Conservation (phyloP, 2,888 invertebrate species). For the Agrenia bidenticulata region DNA sequence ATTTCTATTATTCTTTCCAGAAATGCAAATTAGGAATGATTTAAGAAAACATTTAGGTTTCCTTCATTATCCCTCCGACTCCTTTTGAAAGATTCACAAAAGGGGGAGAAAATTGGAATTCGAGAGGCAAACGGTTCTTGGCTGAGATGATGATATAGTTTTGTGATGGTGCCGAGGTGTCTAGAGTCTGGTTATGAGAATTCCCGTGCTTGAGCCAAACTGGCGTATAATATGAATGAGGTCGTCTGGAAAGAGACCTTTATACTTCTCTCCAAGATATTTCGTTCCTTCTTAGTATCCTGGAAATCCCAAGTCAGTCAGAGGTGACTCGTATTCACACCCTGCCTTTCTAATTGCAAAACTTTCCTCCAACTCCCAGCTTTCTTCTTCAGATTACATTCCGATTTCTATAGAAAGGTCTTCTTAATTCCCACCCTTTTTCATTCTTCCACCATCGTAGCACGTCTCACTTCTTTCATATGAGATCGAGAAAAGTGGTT, state of each 20-base stretch:
- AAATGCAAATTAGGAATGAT: slow-evolving; percentile 18
- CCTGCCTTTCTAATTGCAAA: slow-evolving; percentile 29
- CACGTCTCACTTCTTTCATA: too few species aligned
- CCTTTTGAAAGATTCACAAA: not conserved
- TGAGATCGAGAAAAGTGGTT: too few species aligned
- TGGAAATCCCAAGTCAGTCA: not conserved
- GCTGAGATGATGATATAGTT: not conserved
- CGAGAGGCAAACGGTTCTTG: slow-evolving; percentile 1
- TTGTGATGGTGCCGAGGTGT: not conserved
- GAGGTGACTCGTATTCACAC: slow-evolving; percentile 21
- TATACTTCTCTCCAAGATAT: not conserved
- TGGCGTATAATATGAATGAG: not conserved
- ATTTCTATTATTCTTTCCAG: slow-evolving; percentile 12
- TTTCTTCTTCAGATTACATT: slow-evolving; percentile 15
- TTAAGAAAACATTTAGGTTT: slow-evolving; percentile 21
- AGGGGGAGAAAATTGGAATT: slow-evolving; percentile 1
- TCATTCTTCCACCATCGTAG: too few species aligned
- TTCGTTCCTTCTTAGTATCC: too few species aligned
- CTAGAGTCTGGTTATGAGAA: too few species aligned
- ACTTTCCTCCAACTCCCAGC: slow-evolving; percentile 17
- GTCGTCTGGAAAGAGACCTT: slow-evolving; percentile 6
- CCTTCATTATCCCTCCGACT: slow-evolving; percentile 1
- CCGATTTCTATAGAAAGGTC: not conserved
- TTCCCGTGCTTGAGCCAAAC: too few species aligned
- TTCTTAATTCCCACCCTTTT: too few species aligned